phyloP scores from a whole-genome alignment of 2,888 invertebrate genomes.

The Thymelicus acteon region DNA sequence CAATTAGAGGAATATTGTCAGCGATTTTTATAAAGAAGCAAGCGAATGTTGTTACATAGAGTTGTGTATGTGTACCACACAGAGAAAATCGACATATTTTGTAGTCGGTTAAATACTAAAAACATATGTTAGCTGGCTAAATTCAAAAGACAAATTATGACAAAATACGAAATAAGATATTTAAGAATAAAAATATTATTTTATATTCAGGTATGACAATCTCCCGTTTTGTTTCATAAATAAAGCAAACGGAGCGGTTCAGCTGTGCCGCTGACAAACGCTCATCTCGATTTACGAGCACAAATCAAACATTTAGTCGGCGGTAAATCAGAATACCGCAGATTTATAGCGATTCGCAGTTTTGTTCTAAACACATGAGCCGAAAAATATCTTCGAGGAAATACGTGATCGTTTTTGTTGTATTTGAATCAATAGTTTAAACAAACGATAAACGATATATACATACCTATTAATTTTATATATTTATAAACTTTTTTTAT shows the following conservation, averaged over 20 bases:
- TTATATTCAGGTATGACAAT: neutral
- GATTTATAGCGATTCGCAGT: slow-evolving; percentile 69
- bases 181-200: neutral
- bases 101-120: too few species aligned
- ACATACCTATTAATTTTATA: too few species aligned
- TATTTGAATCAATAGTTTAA: neutral
- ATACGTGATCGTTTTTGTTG: slow-evolving; percentile 8
- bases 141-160: too few species aligned
- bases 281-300: slow-evolving; percentile 82
- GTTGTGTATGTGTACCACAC: too few species aligned
- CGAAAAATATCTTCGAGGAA: slow-evolving; percentile 51
- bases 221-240: slow-evolving; percentile 39
- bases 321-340: slow-evolving; percentile 77
- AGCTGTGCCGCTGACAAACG: slow-evolving; percentile 70
- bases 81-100: too few species aligned
- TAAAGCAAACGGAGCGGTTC: slow-evolving; percentile 51
- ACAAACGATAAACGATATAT: too few species aligned
- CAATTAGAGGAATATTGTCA: neutral
- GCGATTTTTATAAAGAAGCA: neutral
- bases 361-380: slow-evolving; percentile 61
- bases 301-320: slow-evolving; percentile 81
- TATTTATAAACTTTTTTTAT: too few species aligned
- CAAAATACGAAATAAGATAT: neutral
- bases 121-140: too few species aligned
- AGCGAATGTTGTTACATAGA: too few species aligned